Percentiles rank a stretch among this genome's conserved stretches.
These are phyloP conservation scores for Trilocha varians DNA, from an alignment of 2,888 invertebrate species.

Conservation along the genomic window DNA sequence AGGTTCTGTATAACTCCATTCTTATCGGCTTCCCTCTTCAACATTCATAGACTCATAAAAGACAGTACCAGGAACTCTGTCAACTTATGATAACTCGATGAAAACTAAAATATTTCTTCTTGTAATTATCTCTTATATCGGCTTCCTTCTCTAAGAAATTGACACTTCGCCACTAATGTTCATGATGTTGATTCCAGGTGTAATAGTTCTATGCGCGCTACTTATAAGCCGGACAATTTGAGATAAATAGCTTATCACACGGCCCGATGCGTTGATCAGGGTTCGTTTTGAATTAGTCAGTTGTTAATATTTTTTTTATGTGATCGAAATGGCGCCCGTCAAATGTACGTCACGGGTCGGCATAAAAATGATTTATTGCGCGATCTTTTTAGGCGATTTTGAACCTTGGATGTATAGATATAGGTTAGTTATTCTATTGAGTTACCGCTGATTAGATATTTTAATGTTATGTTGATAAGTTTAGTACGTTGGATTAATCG, in stretches of 20 bases:
- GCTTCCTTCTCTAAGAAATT: no score
- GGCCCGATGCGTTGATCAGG: constrained; percentile 41
- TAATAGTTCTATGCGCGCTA: no score
- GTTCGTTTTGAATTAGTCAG: constrained; percentile 41
- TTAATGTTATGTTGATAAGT: constrained; percentile 39
- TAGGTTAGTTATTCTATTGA: constrained; percentile 27
- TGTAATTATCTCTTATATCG: no score
- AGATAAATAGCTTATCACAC: constrained; percentile 48
- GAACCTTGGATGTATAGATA: constrained; percentile 20
- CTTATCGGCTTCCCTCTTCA: no score
- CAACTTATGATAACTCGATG: no score
- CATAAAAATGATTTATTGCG: constrained; percentile 51
- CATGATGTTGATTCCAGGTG: no score
- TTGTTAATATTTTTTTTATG: constrained; percentile 33
- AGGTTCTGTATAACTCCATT: no score
- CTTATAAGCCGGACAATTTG: constrained; percentile 46
- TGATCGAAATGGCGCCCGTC: constrained; percentile 37
- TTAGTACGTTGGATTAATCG: constrained; percentile 35
- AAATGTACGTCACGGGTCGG: constrained; percentile 41
- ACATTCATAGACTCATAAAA: no score
- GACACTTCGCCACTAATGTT: no score
- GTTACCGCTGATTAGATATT: constrained; percentile 19
- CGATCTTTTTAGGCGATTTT: constrained; percentile 27
- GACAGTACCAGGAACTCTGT: no score
- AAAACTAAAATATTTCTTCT: no score